A percentile compares a stretch with the other conserved stretches of the same genome.
phyloP scores from a whole-genome alignment of 1,140 invertebrate genomes.

The Bombus difficillimus region DNA sequence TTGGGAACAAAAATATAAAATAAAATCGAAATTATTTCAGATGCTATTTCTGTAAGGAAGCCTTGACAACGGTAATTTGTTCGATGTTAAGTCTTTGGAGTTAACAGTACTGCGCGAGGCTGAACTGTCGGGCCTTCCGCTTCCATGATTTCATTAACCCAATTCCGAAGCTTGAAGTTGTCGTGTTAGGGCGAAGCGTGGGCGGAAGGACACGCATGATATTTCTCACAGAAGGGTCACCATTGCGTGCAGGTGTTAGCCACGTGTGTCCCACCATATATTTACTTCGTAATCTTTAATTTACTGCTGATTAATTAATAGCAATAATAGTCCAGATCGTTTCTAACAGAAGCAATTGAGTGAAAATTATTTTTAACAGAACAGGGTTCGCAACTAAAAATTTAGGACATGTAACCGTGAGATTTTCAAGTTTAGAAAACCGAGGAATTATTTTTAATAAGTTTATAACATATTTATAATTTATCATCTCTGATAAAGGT shows the following conservation, averaged over 20 bases:
- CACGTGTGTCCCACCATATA: not conserved
- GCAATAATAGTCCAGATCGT: too few relatives aligned
- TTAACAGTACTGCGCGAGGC: not conserved
- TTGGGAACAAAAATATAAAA: not conserved
- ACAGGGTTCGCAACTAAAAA: not conserved
- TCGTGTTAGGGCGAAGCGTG: constrained; percentile 36
- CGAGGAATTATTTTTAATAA: too few relatives aligned
- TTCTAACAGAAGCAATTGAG: not conserved
- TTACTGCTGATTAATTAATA: not conserved
- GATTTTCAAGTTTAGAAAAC: too few relatives aligned
- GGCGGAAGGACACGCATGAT: constrained; percentile 33
- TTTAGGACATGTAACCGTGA: not conserved
- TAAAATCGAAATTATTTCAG: not conserved
- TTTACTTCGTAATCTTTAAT: not conserved
- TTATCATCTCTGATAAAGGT: too few relatives aligned
- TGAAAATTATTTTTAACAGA: not conserved
- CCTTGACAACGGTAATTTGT: not conserved
- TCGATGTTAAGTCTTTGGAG: not conserved
- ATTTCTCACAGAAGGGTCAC: constrained; percentile 4
- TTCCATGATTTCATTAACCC: constrained; percentile 57
- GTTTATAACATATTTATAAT: too few relatives aligned
- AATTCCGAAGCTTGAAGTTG: constrained; percentile 34
- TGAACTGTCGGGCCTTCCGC: constrained; percentile 15
- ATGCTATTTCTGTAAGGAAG: not conserved
- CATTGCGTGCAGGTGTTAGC: not conserved